Evolutionary conservation across 2,888 invertebrate genomes (phyloP).

Genomic region (Acanthosoma haemorrhoidale): DNA sequence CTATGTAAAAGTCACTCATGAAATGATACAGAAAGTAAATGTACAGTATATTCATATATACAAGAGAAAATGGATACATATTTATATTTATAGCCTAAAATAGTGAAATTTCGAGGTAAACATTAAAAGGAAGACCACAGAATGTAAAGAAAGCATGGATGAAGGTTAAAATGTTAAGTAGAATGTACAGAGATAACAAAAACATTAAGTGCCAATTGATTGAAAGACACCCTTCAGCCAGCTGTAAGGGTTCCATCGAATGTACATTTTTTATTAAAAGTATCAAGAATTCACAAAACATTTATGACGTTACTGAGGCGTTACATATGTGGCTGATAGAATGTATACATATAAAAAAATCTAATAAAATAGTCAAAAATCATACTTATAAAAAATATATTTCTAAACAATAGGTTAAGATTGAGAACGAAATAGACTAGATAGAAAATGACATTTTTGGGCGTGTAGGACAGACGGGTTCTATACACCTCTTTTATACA

Average conservation of each 20-base stretch:
- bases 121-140: constrained; percentile 24
- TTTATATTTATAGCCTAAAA: constrained; percentile 24
- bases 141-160: constrained; percentile 15
- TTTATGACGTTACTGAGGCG: constrained; percentile 12
- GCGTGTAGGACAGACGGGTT: not conserved
- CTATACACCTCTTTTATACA: constrained; percentile 27
- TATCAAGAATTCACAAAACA: constrained; percentile 10
- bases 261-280: not conserved
- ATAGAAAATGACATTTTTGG: constrained; percentile 10
- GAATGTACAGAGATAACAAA: constrained; percentile 1
- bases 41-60: constrained; percentile 27
- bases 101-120: not conserved
- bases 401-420: not conserved
- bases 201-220: not conserved
- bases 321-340: not conserved
- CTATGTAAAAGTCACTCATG: constrained; percentile 26
- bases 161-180: not conserved
- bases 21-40: constrained; percentile 26
- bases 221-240: constrained; percentile 19
- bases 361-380: constrained; percentile 23
- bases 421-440: constrained; percentile 23
- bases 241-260: constrained; percentile 5
- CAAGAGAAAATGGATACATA: constrained; percentile 22
- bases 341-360: constrained; percentile 14
- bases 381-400: constrained; percentile 22